Evolutionary conservation across 1,140 invertebrate genomes (phyloP), one percentile per base, ranked within the genome.

Genomic region (Oreohelix idahoensis): DNA sequence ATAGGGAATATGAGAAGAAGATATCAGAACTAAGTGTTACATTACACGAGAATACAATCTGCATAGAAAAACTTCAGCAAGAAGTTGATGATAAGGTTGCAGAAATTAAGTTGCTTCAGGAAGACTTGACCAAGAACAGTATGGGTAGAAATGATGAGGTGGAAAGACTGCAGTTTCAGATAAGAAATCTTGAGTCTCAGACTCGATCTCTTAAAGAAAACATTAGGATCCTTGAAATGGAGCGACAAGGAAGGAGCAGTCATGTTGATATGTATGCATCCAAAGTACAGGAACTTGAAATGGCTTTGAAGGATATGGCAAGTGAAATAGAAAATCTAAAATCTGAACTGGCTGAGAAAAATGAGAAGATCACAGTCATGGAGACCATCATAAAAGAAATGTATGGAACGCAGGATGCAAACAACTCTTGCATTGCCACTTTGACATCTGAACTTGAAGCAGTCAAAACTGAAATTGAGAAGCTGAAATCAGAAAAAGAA

Each of bases 181-280:
- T 85, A 15, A 74, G 83, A 35, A 75, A 84, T 35, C 38, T 87
- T n/a, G 79, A 86, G 45, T 83, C 70, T 38, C 84, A 87, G 74
- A 83, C 84, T 58, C 38, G 79, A 15, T 76, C 83, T 20, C 75
- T 88, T 23, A 86, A 85, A 49, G 84, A 87, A 45, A 87, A 87
- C 38, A 82, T 86, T 42, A 82, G 83, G 36, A 84, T 85, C 39
- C 49, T 86, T 32, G 85, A 88, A 69, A 75, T 84, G 66, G 80
- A 86, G 29, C 78, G 85, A 70, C 70, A 86, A 15, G 83, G 82
- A 45, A 73, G 85, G 45, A 84, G 84, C 78, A 84, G 86, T 58
- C 83, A 85, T 53, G 23, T 84, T 35, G 49, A 84, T 32, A 73
- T 73, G 39, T 74, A 63, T 20, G 4, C 35, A 35, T 53, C 51